Percentiles rank a stretch among this genome's conserved stretches.
Conservation (phyloP, 2,113 vertebrate genomes). For the Calidris pugnax region DNA sequence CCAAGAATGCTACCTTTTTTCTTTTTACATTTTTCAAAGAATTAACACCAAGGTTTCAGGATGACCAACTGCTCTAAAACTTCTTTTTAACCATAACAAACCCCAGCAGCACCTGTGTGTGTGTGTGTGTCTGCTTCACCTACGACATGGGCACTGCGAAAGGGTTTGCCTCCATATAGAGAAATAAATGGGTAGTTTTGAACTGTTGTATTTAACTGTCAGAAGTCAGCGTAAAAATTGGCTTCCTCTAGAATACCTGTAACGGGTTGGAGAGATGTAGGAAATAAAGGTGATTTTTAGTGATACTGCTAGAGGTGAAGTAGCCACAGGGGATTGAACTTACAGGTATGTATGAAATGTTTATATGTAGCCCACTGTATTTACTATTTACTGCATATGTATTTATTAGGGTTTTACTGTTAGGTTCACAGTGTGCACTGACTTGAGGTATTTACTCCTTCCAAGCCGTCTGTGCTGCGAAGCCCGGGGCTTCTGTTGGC, state of each 20-base stretch:
- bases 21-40: not conserved
- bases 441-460: not conserved
- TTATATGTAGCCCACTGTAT: not conserved
- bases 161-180: not conserved
- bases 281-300: not conserved
- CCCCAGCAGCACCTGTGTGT: not conserved
- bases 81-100: not conserved
- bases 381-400: not conserved
- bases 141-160: not conserved
- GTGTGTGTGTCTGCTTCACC: not conserved
- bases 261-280: not conserved
- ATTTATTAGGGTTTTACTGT: not conserved
- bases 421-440: too few species aligned
- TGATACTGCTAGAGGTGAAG: not conserved
- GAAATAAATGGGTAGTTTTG: not conserved
- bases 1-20: not conserved
- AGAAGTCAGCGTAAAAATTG: not conserved
- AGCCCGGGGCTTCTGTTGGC: not conserved
- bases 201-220: not conserved
- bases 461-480: not conserved
- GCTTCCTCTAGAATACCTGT: not conserved
- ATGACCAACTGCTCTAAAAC: not conserved
- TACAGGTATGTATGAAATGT: not conserved
- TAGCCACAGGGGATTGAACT: not conserved
- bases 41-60: not conserved